Evolutionary conservation across 2,888 invertebrate species (phyloP).

Genomic region (Pyrgus malvae): DNA sequence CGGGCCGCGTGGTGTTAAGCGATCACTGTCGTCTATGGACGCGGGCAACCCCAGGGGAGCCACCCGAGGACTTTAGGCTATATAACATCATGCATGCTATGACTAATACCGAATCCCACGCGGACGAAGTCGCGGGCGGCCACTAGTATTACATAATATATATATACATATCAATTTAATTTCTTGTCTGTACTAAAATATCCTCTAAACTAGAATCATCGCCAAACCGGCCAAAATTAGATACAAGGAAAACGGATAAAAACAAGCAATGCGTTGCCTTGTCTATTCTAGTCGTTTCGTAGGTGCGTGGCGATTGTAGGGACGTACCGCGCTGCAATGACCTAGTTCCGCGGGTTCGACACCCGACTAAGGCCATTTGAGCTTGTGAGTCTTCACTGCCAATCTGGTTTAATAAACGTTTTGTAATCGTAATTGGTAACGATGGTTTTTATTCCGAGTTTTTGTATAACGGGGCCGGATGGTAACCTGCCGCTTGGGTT

Average conservation of each 20-base stretch:
- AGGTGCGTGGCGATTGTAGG: slow-evolving; percentile 38
- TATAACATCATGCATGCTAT: no score
- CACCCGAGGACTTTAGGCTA: no score
- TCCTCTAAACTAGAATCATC: no score
- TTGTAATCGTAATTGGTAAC: slow-evolving; percentile 28
- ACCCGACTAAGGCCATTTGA: slow-evolving; percentile 65
- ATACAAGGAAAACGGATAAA: slow-evolving; percentile 25
- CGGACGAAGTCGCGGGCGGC: no score
- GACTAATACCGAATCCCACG: no score
- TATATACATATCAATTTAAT: no score
- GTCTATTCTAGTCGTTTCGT: slow-evolving; percentile 32
- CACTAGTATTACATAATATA: no score
- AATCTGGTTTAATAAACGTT: slow-evolving; percentile 33
- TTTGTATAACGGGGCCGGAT: neutral
- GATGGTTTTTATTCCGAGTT: slow-evolving; percentile 21
- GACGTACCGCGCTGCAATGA: slow-evolving; percentile 71
- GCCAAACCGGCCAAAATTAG: slow-evolving; percentile 14
- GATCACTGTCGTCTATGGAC: no score
- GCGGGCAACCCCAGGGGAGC: no score
- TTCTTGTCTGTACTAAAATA: no score
- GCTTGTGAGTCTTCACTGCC: slow-evolving; percentile 34
- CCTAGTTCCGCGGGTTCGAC: slow-evolving; percentile 72
- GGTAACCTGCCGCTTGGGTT: slow-evolving; percentile 10
- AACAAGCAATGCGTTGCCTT: slow-evolving; percentile 12
- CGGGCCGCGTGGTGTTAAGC: no score